Conservation (phyloP, 2,888 invertebrate genomes). For the Cinara cedri region DNA sequence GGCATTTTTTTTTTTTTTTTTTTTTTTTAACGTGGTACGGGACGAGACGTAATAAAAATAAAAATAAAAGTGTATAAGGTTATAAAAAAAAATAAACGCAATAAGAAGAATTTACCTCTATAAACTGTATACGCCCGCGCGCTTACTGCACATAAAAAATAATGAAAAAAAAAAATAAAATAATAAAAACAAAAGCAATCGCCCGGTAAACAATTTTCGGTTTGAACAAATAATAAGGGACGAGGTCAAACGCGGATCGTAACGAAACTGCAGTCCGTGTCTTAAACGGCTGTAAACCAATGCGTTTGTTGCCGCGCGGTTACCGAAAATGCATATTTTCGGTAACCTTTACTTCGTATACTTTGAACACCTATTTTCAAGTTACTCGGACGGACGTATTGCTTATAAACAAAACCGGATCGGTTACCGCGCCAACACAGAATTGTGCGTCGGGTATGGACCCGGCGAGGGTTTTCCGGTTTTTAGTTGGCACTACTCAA, state of each 20-base stretch:
- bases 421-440: too few species aligned
- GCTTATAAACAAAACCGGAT: too few species aligned
- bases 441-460: too few species aligned
- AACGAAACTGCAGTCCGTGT: neutral
- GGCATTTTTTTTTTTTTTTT: constrained; percentile 4
- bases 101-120: constrained; percentile 37
- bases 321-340: too few species aligned
- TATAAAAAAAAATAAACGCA: constrained; percentile 23
- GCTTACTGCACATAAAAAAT: constrained; percentile 7
- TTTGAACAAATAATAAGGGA: constrained; percentile 42
- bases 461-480: too few species aligned
- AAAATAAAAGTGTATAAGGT: too few species aligned
- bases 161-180: neutral
- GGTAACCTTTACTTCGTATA: too few species aligned
- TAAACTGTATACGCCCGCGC: neutral
- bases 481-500: too few species aligned
- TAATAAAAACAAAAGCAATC: neutral
- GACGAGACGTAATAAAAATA: constrained; percentile 13
- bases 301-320: too few species aligned
- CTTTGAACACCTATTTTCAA: too few species aligned
- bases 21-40: neutral
- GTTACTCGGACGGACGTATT: too few species aligned
- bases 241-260: neutral
- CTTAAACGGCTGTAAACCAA: too few species aligned
- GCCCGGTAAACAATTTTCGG: constrained; percentile 16